These are phyloP conservation scores for Syngnathus acus DNA, from an alignment of 2,797 vertebrate species.

Conservation along the genomic window DNA sequence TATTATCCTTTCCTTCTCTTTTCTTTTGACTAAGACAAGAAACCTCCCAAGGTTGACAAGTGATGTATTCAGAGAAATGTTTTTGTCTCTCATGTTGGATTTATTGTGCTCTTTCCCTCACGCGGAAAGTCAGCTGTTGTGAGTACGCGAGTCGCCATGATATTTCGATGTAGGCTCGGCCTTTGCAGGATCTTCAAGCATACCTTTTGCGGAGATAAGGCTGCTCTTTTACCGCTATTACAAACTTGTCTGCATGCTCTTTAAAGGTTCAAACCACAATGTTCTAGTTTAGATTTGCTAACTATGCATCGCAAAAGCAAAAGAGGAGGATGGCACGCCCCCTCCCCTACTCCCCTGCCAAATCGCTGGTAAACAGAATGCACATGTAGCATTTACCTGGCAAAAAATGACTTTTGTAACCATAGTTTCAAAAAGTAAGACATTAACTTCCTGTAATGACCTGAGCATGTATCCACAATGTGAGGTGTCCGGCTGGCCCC, in stretches of 20 bases:
- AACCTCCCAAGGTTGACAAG: conserved; percentile 58
- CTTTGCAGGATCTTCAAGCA: conserved; percentile 41
- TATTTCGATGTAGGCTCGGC: conserved; percentile 51
- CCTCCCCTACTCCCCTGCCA: conserved; percentile 19
- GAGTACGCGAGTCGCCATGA: conserved; percentile 60
- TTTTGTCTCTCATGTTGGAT: conserved; percentile 59
- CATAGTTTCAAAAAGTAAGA: conserved; percentile 46
- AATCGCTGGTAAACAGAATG: conserved; percentile 59
- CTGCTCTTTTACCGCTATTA: conserved; percentile 58
- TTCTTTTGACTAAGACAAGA: conserved; percentile 38
- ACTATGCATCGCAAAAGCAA: conserved; percentile 73
- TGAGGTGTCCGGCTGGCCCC: conserved; percentile 26
- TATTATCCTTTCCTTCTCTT: conserved; percentile 6
- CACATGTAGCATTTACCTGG: conserved; percentile 63
- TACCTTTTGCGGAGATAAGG: conserved; percentile 40
- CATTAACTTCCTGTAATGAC: conserved; percentile 41
- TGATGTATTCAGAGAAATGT: conserved; percentile 64
- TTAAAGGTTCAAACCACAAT: conserved; percentile 59
- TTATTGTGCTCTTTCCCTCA: conserved; percentile 50
- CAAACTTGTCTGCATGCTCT: conserved; percentile 66
- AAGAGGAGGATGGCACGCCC: conserved; percentile 42
- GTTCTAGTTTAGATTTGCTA: conserved; percentile 61
- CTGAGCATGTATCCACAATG: conserved; percentile 58
- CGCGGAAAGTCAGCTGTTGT: conserved; percentile 53
- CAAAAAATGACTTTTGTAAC: conserved; percentile 56